A percentile compares a stretch with the other conserved stretches of the same genome.
phyloP scores from a whole-genome alignment of 2,113 vertebrate genomes.

The Petromus typicus region DNA sequence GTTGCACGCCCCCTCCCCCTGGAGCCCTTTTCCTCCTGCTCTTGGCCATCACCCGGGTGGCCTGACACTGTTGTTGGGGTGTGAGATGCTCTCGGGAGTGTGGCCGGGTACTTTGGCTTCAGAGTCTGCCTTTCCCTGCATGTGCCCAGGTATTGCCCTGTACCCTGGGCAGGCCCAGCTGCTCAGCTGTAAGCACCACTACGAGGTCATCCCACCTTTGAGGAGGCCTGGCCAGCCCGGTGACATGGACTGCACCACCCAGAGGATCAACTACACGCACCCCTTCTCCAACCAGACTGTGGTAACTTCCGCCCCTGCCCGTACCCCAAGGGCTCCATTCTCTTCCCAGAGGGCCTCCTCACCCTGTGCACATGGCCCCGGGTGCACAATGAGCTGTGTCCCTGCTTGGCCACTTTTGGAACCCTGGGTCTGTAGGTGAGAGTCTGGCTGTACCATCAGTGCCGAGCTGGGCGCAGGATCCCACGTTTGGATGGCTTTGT shows the following conservation, averaged over 20 bases:
- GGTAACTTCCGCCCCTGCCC: constrained; percentile 84
- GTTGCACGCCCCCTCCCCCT: no score
- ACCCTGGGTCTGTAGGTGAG: not conserved
- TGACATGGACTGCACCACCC: constrained; percentile 88
- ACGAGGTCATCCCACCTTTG: constrained; percentile 92
- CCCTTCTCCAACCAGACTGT: constrained; percentile 92
- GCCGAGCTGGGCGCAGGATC: not conserved
- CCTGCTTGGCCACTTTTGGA: fast-evolving
- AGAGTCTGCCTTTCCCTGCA: not conserved
- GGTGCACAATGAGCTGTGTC: no score
- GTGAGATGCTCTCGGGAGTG: not conserved
- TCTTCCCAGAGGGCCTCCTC: not conserved
- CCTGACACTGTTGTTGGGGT: not conserved
- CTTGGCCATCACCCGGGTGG: not conserved
- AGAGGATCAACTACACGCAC: constrained; percentile 91
- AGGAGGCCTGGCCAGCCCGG: constrained; percentile 89
- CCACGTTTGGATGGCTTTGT: not conserved
- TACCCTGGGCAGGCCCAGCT: constrained; percentile 93
- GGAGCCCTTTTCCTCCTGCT: no score
- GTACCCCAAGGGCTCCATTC: not conserved
- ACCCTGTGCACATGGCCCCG: fast-evolving
- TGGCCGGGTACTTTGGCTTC: not conserved
- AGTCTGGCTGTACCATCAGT: not conserved
- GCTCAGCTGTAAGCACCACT: constrained; percentile 95
- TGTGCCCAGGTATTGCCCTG: constrained; percentile 93